A percentile compares a stretch with the other conserved stretches of the same genome.
Evolutionary conservation across 2,113 vertebrate species (phyloP).

Genomic region (Desmodus rotundus): DNA sequence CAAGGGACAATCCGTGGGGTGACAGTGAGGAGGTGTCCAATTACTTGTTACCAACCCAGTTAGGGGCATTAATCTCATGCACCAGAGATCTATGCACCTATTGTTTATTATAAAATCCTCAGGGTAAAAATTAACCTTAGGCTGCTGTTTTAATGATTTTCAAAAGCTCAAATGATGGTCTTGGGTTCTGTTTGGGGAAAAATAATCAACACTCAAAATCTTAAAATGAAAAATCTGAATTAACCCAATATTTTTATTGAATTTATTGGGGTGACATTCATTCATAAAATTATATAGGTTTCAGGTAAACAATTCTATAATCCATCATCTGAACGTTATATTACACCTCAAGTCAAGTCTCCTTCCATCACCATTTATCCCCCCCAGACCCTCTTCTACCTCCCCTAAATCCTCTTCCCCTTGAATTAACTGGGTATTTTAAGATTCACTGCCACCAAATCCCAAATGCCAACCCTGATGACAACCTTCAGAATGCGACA

Average conservation of each 20-base stretch:
- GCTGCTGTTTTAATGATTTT: conserved; percentile 41
- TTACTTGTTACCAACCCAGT: conserved; percentile 45
- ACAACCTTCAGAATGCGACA: not conserved
- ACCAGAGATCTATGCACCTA: conserved; percentile 35
- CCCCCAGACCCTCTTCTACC: no score
- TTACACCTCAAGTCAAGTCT: no score
- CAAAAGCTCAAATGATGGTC: conserved; percentile 6
- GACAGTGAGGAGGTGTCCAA: conserved; percentile 29
- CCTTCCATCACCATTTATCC: no score
- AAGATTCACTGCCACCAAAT: not conserved
- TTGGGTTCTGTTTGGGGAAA: not conserved
- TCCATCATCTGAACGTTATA: no score
- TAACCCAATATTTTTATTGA: not conserved
- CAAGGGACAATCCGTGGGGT: conserved; percentile 19
- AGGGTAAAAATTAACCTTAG: conserved; percentile 51
- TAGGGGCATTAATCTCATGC: conserved; percentile 48
- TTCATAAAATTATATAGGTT: no score
- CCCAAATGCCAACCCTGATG: not conserved
- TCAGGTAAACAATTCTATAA: no score
- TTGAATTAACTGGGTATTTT: not conserved
- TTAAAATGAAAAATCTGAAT: not conserved
- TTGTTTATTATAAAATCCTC: conserved; percentile 41
- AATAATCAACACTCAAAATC: not conserved
- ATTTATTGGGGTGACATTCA: no score
- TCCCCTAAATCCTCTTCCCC: no score